Conservation (phyloP, 2,888 invertebrate species). For the Volucella bombylans region DNA sequence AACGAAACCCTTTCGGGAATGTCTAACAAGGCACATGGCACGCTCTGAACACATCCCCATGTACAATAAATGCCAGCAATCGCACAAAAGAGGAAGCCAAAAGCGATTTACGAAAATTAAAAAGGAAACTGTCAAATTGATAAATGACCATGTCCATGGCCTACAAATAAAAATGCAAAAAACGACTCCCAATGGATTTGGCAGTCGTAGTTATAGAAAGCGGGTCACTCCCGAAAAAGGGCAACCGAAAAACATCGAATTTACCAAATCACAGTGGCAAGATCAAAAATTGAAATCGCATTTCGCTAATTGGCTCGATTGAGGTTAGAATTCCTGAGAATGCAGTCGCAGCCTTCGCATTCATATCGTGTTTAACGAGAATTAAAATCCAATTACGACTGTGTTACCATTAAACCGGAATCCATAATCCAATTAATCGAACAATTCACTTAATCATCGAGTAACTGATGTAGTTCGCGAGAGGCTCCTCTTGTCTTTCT, state of each 20-base stretch:
- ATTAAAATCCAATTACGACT: slow-evolving; percentile 73
- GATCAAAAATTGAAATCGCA: slow-evolving; percentile 66
- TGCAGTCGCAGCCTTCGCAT: slow-evolving; percentile 46
- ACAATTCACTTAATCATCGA: slow-evolving; percentile 72
- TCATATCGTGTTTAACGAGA: slow-evolving; percentile 66
- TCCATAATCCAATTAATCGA: slow-evolving; percentile 74
- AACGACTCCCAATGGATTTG: slow-evolving; percentile 40
- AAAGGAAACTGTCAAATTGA: slow-evolving; percentile 73
- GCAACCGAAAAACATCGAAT: slow-evolving; percentile 5
- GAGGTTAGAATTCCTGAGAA: slow-evolving; percentile 43
- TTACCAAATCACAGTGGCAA: not conserved
- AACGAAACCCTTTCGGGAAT: slow-evolving; percentile 68
- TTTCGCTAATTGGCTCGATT: slow-evolving; percentile 68
- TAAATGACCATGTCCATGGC: slow-evolving; percentile 48
- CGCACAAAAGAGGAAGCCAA: slow-evolving; percentile 69
- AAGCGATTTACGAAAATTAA: slow-evolving; percentile 74
- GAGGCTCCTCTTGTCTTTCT: not conserved
- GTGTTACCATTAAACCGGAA: slow-evolving; percentile 59
- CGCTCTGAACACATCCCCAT: slow-evolving; percentile 62
- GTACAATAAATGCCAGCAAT: slow-evolving; percentile 31
- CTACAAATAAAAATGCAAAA: slow-evolving; percentile 66
- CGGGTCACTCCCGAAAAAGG: not conserved
- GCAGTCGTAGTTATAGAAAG: slow-evolving; percentile 29
- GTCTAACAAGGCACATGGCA: slow-evolving; percentile 74
- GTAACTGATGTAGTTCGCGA: slow-evolving; percentile 48